Evolutionary conservation across 1,140 invertebrate species (phyloP), one percentile per base, ranked within the genome.

Genomic region (Nautilus pompilius): DNA sequence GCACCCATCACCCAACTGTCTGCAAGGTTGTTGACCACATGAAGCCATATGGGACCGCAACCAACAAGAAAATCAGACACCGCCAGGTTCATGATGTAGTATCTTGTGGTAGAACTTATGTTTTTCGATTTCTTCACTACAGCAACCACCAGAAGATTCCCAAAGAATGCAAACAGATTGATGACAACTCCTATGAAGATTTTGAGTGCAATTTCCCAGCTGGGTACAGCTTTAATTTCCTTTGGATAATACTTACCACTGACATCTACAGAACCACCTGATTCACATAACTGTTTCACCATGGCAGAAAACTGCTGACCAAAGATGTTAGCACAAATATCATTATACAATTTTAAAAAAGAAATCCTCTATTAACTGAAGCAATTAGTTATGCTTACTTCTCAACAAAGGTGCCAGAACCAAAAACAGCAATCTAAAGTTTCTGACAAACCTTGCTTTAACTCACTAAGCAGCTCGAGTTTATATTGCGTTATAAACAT

Each of bases 1-100:
- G 74, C 76, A 1, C 84, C 84, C 1, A 86, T 67, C 0, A 80
- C 71, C 76, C 77, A 81, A 29, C 74, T 74, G 36, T 77, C 70
- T 2, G 72, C 78, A 22, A 81, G 51, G 56, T 75, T 67, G 46
- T 72, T 68, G 3, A 83, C 65, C n/a, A 80, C 48, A 60, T 84
- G 64, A n/a, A 85, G 80, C 67, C 78, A 80, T 26, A 72, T 84
- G 20, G 84, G 84, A 45, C 77, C 80, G 3, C 80, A 49, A 1
- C 80, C 83, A 5, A 85, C 81, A 29, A 77, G 41, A 29, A 80
- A 62, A 54, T 80, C 78, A 0, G 73, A 71, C 34, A 98, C 85
- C 4, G 95, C 94, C 71, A 99, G 84, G 77, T 90, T 92, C 77
- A 94, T 95, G 49, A 97, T 86, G 78, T 96, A 96, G 74, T 91